Base-by-base conservation (phyloP, 1,140 invertebrate genomes). In the Vanessa tameamea region DNA sequence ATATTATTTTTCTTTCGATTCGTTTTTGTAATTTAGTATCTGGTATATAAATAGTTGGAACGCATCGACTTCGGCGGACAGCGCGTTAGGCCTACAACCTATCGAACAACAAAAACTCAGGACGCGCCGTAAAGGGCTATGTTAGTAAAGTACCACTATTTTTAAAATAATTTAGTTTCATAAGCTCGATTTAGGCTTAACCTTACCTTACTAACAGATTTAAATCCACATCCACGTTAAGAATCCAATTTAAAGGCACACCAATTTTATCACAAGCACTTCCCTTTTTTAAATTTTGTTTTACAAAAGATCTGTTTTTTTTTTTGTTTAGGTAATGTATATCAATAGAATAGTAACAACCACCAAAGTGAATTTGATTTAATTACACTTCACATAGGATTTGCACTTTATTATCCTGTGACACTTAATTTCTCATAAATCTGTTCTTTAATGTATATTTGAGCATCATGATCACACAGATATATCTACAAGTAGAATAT, bases 231-330 rank as follows among this genome's bases (percentile, higher is more conserved):
- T 82, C 73, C 71, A 79, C 76, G 73, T 50, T 75, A 72, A 66
- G 69, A 91, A 89, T 91, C 87, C 89, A 88, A 87, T 75, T 57
- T 59, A 72, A 79, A 82, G 83, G 64, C 73, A 75, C 73, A 66
- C 20, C 26, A 64, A 13, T 12, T 53, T 69, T 63, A 43, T 57
- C 81, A 82, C 75, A 77, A 64, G 64, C 82, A 81, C 78, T 75
- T 73, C 16, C 14, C 63, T 75, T 37, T 37, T 16, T 66, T 23
- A 57, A 9, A 61, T 55, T 77, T 74, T 14, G 67, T 57, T 65
- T 70, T 37, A 47, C 26, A 14, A 51, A 11, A 37, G 3, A 59
- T 55, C 23, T 23, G 50, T 47, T 59, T 59, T 69, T 50, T 16
- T 63, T n/a, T 59, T 69, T 69, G 23, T 15, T 57, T 23, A 47